phyloP scores from a whole-genome alignment of 2,888 invertebrate genomes.

The Stenurella melanura region DNA sequence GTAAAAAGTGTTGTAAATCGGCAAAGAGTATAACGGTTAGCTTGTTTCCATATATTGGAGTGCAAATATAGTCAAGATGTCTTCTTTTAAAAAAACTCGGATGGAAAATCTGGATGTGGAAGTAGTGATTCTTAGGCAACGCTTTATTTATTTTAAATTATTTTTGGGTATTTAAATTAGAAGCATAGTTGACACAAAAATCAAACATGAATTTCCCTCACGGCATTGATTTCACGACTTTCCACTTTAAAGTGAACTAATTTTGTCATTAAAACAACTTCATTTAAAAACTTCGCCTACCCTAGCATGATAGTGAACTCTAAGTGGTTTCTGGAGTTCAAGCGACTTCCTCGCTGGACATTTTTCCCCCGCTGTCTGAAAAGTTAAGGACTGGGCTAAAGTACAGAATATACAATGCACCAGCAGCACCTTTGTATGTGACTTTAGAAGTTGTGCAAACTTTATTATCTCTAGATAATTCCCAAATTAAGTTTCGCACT shows the following conservation, averaged over 20 bases:
- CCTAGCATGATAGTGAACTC: conserved; percentile 24
- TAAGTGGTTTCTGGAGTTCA: conserved; percentile 33
- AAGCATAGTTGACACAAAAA: too few species aligned
- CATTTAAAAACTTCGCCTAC: conserved; percentile 29
- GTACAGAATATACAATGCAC: conserved; percentile 59
- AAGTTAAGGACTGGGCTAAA: conserved; percentile 45
- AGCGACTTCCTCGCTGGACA: conserved; percentile 41
- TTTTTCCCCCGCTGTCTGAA: conserved; percentile 45
- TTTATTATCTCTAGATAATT: conserved; percentile 63
- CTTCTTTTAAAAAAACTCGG: too few species aligned
- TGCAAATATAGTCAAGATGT: too few species aligned
- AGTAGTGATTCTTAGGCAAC: too few species aligned
- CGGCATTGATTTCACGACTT: not conserved
- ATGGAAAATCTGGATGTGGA: too few species aligned
- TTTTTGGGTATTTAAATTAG: too few species aligned
- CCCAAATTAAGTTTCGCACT: conserved; percentile 60
- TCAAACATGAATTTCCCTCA: not conserved
- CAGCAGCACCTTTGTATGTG: conserved; percentile 58
- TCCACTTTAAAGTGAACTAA: conserved; percentile 8
- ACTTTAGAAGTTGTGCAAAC: conserved; percentile 54
- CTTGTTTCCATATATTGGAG: too few species aligned
- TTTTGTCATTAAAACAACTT: conserved; percentile 18
- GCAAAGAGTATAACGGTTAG: too few species aligned
- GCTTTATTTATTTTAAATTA: too few species aligned
- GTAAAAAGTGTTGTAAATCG: too few species aligned